Percentiles rank a stretch among this genome's conserved stretches.
These are phyloP conservation scores for Brassicogethes aeneus DNA, from an alignment of 2,888 invertebrate species.

Conservation along the genomic window DNA sequence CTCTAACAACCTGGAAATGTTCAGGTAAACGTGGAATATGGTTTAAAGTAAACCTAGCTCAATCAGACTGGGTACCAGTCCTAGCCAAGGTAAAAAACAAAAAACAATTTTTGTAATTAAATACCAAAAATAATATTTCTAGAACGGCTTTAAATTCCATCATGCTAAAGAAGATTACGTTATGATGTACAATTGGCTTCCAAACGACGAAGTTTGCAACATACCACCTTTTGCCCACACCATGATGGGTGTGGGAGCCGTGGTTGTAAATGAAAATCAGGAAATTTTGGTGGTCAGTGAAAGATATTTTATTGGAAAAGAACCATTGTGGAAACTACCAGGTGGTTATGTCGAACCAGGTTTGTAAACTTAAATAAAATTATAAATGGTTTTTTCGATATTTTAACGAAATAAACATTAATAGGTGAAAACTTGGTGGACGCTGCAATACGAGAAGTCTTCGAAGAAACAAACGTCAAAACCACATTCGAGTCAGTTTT, in stretches of 20 bases:
- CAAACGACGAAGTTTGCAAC: conserved; percentile 49
- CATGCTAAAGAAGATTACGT: conserved; percentile 74
- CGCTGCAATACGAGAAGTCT: conserved; percentile 77
- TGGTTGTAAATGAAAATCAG: conserved; percentile 69
- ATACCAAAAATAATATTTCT: background rate
- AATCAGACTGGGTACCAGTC: conserved; percentile 67
- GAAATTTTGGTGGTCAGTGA: conserved; percentile 78
- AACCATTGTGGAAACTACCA: conserved; percentile 77
- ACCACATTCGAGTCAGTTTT: conserved; percentile 68
- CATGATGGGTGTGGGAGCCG: conserved; percentile 73
- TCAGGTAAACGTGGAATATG: conserved; percentile 64
- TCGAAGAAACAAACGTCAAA: conserved; percentile 82
- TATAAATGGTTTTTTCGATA: conserved; percentile 4
- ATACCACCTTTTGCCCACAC: conserved; percentile 77
- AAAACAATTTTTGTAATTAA: background rate
- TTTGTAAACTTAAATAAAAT: conserved; percentile 29
- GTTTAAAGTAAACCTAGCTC: conserved; percentile 65
- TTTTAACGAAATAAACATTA: conserved; percentile 17
- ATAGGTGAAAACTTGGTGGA: conserved; percentile 73
- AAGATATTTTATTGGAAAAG: conserved; percentile 43
- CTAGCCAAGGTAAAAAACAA: conserved; percentile 60
- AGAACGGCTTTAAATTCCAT: conserved; percentile 80
- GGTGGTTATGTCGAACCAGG: conserved; percentile 86
- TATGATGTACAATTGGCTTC: conserved; percentile 76
- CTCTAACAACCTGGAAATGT: conserved; percentile 57